These are phyloP conservation scores for Cacoxenus indagator DNA, from an alignment of 2,888 invertebrate species.

Conservation along the genomic window DNA sequence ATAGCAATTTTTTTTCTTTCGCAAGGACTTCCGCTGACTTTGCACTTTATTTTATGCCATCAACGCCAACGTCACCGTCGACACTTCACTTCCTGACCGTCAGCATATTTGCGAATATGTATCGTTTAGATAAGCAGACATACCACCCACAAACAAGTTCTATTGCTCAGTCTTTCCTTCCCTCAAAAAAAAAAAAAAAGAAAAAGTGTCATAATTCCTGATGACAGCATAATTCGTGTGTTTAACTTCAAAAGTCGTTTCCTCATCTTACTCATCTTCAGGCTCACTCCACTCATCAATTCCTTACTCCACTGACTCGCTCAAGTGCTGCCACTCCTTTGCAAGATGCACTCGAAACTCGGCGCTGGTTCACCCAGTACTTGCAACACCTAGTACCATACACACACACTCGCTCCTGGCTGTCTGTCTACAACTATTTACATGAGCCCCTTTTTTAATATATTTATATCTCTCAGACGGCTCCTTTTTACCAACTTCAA, in stretches of 20 bases:
- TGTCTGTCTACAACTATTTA: conserved; percentile 11
- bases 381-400: too few species aligned
- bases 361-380: neutral
- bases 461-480: neutral
- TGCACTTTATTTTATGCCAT: conserved; percentile 46
- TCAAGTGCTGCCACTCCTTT: neutral
- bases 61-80: conserved; percentile 1
- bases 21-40: conserved; percentile 44
- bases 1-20: neutral
- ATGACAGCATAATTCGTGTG: conserved; percentile 22
- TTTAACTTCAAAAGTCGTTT: conserved; percentile 23
- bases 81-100: conserved; percentile 17
- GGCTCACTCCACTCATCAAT: too few species aligned
- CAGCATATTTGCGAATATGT: conserved; percentile 23
- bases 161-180: neutral
- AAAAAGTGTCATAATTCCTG: conserved; percentile 18
- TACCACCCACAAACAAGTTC: neutral
- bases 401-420: neutral
- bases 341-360: neutral
- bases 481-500: neutral
- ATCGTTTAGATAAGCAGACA: conserved; percentile 49
- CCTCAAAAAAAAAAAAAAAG: too few species aligned
- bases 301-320: neutral
- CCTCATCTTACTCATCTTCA: conserved; percentile 7
- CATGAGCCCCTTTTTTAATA: neutral